Conservation (phyloP, 2,888 invertebrate genomes). For the Orchesella flavescens region DNA sequence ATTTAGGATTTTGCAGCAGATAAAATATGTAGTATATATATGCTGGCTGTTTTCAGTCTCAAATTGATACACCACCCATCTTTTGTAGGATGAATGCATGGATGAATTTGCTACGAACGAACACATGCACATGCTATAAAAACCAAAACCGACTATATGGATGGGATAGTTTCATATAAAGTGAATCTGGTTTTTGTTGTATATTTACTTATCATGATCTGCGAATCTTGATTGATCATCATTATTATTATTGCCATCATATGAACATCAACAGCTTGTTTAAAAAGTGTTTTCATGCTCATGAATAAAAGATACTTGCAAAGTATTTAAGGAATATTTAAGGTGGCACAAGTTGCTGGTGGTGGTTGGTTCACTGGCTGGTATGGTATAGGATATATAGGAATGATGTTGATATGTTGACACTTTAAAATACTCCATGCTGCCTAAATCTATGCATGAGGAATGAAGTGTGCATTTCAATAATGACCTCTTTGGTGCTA, state of each 20-base stretch:
- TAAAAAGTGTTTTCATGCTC: not conserved
- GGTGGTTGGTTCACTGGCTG: not conserved
- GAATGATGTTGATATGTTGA: not conserved
- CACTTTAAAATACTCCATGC: not conserved
- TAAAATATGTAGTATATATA: not conserved
- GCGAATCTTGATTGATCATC: constrained; percentile 13
- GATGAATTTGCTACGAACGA: constrained; percentile 16
- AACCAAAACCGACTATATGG: not conserved
- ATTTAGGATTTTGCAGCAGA: not conserved
- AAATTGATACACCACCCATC: constrained; percentile 5
- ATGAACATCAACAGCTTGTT: not conserved
- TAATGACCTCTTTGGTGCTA: constrained; percentile 41
- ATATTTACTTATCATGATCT: not conserved
- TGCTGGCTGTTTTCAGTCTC: constrained; percentile 1
- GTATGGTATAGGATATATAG: too few species aligned
- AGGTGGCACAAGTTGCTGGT: not conserved
- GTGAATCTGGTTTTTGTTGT: constrained; percentile 13
- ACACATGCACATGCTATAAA: not conserved
- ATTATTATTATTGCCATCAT: not conserved
- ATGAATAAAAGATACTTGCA: not conserved
- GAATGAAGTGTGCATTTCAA: not conserved
- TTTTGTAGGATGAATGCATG: constrained; percentile 28
- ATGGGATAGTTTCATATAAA: not conserved
- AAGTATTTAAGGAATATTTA: constrained; percentile 2
- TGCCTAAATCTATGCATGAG: not conserved